Evolutionary conservation across 2,797 vertebrate species (phyloP).

Genomic region (Orientallactaga sibirica): DNA sequence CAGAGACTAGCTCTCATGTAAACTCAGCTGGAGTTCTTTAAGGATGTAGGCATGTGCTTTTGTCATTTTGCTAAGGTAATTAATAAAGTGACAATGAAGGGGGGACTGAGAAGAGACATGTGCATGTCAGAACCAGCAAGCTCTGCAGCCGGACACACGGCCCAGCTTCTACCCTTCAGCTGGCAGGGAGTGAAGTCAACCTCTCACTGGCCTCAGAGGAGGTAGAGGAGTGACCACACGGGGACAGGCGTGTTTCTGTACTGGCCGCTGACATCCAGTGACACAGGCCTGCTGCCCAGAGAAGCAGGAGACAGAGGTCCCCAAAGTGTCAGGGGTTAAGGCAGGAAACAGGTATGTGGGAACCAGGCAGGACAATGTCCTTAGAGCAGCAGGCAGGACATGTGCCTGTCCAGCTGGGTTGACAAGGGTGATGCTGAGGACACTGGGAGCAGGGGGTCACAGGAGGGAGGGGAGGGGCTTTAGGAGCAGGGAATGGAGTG

Average conservation of each 20-base stretch:
- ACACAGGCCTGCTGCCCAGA: slow-evolving; percentile 41
- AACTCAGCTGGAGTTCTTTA: background rate
- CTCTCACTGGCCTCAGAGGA: background rate
- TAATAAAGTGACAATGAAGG: background rate
- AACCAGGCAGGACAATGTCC: too few species aligned
- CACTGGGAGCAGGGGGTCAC: slow-evolving; percentile 78
- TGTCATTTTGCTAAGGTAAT: background rate
- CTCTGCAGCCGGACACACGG: rapidly evolving
- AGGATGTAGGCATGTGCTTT: background rate
- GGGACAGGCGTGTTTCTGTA: rapidly evolving
- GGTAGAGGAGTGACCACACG: rapidly evolving
- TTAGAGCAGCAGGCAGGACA: background rate
- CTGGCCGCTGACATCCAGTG: rapidly evolving
- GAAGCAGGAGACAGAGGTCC: background rate
- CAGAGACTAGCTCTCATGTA: background rate
- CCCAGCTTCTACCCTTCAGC: background rate
- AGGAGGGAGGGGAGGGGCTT: slow-evolving; percentile 73
- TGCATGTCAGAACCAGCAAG: rapidly evolving
- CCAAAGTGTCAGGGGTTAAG: background rate
- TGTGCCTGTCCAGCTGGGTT: background rate
- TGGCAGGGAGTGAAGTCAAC: background rate
- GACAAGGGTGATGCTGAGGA: background rate
- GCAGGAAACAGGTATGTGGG: background rate
- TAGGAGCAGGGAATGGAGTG: slow-evolving; percentile 75
- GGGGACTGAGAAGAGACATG: rapidly evolving